Conservation (phyloP, 2,113 vertebrate genomes). For the Rousettus leschenaultii region DNA sequence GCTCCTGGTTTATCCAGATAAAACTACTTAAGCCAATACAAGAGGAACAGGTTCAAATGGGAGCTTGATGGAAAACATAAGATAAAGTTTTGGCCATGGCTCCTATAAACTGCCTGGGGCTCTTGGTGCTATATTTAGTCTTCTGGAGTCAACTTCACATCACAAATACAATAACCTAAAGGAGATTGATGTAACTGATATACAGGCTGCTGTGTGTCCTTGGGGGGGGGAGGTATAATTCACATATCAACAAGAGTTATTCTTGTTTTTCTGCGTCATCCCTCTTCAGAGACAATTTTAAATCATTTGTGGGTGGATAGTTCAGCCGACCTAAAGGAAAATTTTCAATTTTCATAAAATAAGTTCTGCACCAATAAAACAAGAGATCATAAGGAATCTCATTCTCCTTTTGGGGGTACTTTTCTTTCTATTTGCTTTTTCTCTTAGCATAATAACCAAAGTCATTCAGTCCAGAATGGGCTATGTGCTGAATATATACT, state of each 20-base stretch:
- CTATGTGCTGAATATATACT: neutral
- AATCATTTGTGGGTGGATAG: conserved; percentile 42
- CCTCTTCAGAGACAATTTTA: conserved; percentile 35
- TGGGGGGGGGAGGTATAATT: neutral
- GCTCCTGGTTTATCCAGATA: conserved; percentile 17
- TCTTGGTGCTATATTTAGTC: conserved; percentile 22
- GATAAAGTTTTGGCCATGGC: neutral
- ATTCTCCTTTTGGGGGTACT: neutral
- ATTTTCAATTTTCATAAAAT: conserved; percentile 3
- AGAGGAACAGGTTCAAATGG: neutral
- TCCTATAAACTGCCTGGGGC: neutral
- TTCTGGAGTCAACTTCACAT: neutral
- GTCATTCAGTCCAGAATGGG: neutral
- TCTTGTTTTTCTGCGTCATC: conserved; percentile 28
- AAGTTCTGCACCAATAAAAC: neutral
- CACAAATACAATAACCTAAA: neutral
- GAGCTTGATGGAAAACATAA: neutral
- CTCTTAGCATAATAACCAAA: neutral
- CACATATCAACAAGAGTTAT: neutral
- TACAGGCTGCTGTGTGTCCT: neutral
- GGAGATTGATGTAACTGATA: neutral
- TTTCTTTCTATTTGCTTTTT: neutral
- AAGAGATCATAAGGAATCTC: neutral
- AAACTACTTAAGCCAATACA: neutral
- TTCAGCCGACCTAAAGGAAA: conserved; percentile 27